Base-by-base conservation (phyloP, 1,140 invertebrate species). In the Anthonomus grandis region DNA sequence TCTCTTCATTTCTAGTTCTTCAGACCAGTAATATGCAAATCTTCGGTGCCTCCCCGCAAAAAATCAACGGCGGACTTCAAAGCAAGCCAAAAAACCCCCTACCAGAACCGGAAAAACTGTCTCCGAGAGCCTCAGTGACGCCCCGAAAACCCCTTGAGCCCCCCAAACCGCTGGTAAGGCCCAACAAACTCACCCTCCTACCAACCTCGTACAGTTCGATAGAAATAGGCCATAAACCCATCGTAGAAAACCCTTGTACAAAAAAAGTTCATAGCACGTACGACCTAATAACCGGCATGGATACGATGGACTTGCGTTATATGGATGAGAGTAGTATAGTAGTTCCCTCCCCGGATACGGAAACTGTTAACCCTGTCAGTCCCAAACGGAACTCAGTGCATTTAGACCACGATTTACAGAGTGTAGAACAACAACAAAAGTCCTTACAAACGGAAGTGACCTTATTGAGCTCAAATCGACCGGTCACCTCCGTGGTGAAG, bases 311-410 rank as follows among this genome's bases (percentile, higher is more conserved):
- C 74, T 74, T 93, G 27, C 79, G 86, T 13, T 94, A 83, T 69
- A 93, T 93, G 91, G 91, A 93, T 69, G 91, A 94, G 68, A 93
- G 90, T 72, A 93, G 90, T 4, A 81, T 92, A 23, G 86, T 88
- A 59, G 75, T 92, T 39, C 81, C 86, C 15, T 88, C 87, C 53
- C 87, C 88, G 19, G 83, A 80, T 39, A 70, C 72, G 31, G 87
- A 88, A 70, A 88, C 85, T 69, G 84, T 86, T 42, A 83, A 81
- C 48, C 86, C 84, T 46, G 83, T 85, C 8, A 54, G 78, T 77
- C 70, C 75, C 74, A 22, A 18, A 22, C 21, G 3, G 22, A 22
- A 10, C 6, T 23, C n/a, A 10, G 10, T 13, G 15, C 10, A 34
- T 13, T 10, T 34, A 34, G 31, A 34, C 2, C 31, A 34, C 13